Base-by-base conservation (phyloP, 2,113 vertebrate species). In the Petroica traversi region DNA sequence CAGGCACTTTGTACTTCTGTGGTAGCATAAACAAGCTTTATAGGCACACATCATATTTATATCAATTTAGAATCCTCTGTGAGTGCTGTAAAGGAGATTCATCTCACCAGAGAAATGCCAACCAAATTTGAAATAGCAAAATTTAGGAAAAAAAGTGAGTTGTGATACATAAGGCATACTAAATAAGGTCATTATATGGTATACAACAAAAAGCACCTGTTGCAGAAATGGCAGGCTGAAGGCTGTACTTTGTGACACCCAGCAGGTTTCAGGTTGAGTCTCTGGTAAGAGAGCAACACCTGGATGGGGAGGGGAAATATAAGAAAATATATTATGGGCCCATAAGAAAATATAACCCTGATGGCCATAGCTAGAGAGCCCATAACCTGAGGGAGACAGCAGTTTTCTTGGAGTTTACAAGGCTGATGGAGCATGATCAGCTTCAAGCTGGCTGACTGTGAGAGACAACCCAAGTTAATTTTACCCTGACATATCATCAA, bases 41-140 rank as follows among this genome's bases (percentile, higher is more conserved):
- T 4, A 55, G 14, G 3, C 36, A 36, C 11, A 18, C 6, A 9
- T n/a, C 8, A 29, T 9, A 62, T 63, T 55, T 46, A 6, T n/a
- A 74, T 18, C 29, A 34, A 45, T 36, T 71, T 40, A 31, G 24
- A 43, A 14, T 36, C 26, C 26, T 40, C 48, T 11, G 0, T 23
- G 22, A 40, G 14, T 40, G 33, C n/a, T 74, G 8, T 29, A 62
- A 83, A 82, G 40, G 13, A 59, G n/a, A 19, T 63, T 71, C 34
- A 52, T 52, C 63, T 82, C 43, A 54, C n/a, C 43, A 82, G 19
- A 78, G 12, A 89, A 94, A 72, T 24, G 7, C 23, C 66, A 87
- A 26, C 22, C 8, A 4, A 76, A 59, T 0, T 40, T 28, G 14
- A 67, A 61, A 79, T 8, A 68, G 20, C 2, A 0, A 19, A 15